Percentiles rank a stretch among this genome's conserved stretches.
These are phyloP conservation scores for Bombus pyrosoma DNA, from an alignment of 1,140 invertebrate genomes.

Conservation along the genomic window DNA sequence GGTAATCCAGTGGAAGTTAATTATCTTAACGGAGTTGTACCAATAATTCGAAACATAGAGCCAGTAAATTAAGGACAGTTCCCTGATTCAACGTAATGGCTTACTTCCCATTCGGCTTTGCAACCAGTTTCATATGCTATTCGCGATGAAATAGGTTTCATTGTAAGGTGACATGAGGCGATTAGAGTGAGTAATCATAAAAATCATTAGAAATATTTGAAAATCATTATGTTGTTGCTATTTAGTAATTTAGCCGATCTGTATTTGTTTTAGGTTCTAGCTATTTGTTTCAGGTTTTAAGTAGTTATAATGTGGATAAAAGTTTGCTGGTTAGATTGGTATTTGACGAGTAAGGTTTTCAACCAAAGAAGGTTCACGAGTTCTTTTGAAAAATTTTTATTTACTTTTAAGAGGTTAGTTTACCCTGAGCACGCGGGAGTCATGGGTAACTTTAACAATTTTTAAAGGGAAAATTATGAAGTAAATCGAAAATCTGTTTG, in stretches of 20 bases:
- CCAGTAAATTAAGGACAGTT: constrained; percentile 63
- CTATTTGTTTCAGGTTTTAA: background rate
- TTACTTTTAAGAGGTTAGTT: no score
- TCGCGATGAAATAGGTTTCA: constrained; percentile 44
- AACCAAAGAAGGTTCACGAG: no score
- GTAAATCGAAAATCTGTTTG: no score
- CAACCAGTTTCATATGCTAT: constrained; percentile 45
- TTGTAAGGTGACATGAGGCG: constrained; percentile 44
- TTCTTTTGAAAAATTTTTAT: no score
- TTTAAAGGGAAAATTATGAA: no score
- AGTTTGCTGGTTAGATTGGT: no score
- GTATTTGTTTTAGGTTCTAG: background rate
- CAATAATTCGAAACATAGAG: constrained; percentile 56
- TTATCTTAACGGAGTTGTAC: constrained; percentile 34
- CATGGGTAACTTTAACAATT: no score
- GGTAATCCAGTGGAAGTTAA: constrained; percentile 23
- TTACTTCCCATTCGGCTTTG: constrained; percentile 64
- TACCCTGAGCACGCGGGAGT: no score
- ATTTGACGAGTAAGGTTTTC: no score
- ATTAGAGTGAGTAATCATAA: constrained; percentile 5
- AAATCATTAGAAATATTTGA: background rate
- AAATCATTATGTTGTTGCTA: no score
- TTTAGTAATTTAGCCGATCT: background rate
- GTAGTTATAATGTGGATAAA: no score
- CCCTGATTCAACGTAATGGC: constrained; percentile 65